These are phyloP conservation scores for Melitaea athalia DNA, from an alignment of 2,888 invertebrate genomes.

Conservation along the genomic window DNA sequence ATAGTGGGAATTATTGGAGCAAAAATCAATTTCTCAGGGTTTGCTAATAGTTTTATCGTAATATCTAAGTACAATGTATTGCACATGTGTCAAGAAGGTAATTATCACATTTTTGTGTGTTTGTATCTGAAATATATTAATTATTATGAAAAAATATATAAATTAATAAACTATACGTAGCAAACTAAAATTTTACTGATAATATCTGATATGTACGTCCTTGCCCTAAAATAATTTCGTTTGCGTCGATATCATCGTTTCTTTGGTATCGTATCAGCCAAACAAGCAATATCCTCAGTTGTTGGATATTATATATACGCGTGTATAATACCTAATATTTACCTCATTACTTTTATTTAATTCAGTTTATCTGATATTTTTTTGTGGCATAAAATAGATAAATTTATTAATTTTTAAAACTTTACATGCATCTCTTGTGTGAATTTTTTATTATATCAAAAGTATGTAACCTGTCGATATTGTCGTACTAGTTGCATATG, in stretches of 20 bases:
- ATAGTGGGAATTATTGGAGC: constrained; percentile 80
- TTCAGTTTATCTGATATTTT: too few relatives aligned
- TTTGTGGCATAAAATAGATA: too few relatives aligned
- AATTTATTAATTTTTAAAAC: too few relatives aligned
- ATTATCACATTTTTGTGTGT: constrained; percentile 34
- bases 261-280: too few relatives aligned
- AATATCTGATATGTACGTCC: constrained; percentile 12
- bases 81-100: constrained; percentile 35
- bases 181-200: constrained; percentile 3
- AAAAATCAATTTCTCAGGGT: constrained; percentile 78
- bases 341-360: too few relatives aligned
- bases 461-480: too few relatives aligned
- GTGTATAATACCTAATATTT: too few relatives aligned
- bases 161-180: constrained; percentile 7
- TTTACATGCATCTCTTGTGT: too few relatives aligned
- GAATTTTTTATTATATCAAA: too few relatives aligned
- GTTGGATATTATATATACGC: neutral
- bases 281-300: neutral
- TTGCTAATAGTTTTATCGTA: constrained; percentile 69
- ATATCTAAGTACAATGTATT: constrained; percentile 45
- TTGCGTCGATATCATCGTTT: neutral
- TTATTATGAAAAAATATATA: neutral
- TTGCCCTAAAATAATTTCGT: constrained; percentile 15
- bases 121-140: constrained; percentile 16
- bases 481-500: too few relatives aligned